Conservation (phyloP, 2,888 invertebrate genomes). For the Tachina fera region DNA sequence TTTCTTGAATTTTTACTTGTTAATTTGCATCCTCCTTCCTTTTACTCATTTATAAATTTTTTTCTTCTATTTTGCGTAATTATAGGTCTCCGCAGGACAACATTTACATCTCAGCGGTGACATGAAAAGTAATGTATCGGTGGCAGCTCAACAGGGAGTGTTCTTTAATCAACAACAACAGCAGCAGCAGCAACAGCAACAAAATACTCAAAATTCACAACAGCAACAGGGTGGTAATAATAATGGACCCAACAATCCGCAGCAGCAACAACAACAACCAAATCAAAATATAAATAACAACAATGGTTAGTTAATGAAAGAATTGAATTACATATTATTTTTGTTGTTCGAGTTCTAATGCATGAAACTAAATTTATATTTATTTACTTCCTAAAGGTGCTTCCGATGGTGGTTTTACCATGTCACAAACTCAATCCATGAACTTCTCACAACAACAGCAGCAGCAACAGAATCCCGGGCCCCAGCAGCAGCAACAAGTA, state of each 20-base stretch:
- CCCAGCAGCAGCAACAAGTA: slow-evolving; percentile 81
- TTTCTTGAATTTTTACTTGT: slow-evolving; percentile 20
- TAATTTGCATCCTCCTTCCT: background rate
- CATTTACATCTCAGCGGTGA: slow-evolving; percentile 91
- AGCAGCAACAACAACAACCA: slow-evolving; percentile 79
- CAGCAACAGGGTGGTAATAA: slow-evolving; percentile 78
- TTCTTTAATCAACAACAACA: slow-evolving; percentile 86
- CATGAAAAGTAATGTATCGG: slow-evolving; percentile 89
- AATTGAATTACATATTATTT: slow-evolving; percentile 17
- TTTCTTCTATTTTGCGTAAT: slow-evolving; percentile 23
- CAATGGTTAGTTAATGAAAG: slow-evolving; percentile 77
- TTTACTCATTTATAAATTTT: slow-evolving; percentile 30
- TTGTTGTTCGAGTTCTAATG: background rate
- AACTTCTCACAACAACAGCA: slow-evolving; percentile 89
- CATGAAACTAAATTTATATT: background rate
- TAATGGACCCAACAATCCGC: slow-evolving; percentile 74
- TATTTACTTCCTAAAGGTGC: slow-evolving; percentile 75
- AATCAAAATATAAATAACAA: slow-evolving; percentile 80
- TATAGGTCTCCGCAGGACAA: slow-evolving; percentile 93
- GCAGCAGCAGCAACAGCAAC: slow-evolving; percentile 80
- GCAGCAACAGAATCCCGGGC: slow-evolving; percentile 84
- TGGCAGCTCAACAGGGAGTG: slow-evolving; percentile 93
- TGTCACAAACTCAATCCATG: slow-evolving; percentile 93
- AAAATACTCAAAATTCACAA: slow-evolving; percentile 75
- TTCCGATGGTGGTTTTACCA: slow-evolving; percentile 85